phyloP scores from a whole-genome alignment of 2,113 vertebrate species.

The Eclectus roratus region DNA sequence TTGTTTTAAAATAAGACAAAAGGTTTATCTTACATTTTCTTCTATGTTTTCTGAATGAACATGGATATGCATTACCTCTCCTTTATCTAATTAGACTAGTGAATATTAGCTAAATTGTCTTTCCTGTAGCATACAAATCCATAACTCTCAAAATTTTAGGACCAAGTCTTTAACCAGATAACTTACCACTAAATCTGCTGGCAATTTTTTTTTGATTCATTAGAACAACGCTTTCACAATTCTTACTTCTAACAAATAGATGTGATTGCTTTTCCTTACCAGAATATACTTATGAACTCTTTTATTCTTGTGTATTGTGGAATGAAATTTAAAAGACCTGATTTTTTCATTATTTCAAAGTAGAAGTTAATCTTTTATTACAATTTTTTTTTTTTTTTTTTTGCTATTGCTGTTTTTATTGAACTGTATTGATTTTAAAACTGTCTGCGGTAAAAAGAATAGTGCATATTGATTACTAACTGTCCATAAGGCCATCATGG shows the following conservation, averaged over 20 bases:
- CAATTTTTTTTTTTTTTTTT: neutral
- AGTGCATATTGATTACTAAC: slow-evolving; percentile 25
- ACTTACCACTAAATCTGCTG: neutral
- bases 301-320: neutral
- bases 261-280: neutral
- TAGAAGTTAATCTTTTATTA: neutral
- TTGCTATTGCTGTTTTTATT: slow-evolving; percentile 46
- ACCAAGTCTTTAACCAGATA: neutral
- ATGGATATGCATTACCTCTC: neutral
- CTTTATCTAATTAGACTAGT: neutral
- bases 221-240: neutral
- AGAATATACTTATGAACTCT: neutral
- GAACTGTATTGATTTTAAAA: neutral
- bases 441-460: slow-evolving; percentile 15
- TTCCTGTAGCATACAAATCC: neutral
- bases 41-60: neutral
- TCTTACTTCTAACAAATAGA: neutral
- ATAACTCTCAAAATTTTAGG: neutral
- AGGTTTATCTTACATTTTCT: neutral
- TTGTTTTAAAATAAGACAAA: neutral
- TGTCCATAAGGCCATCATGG: slow-evolving; percentile 37
- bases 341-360: neutral
- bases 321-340: neutral
- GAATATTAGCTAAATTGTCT: neutral
- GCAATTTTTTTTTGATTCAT: neutral